These are phyloP conservation scores for Brachionus rubens DNA, from an alignment of 1,140 invertebrate genomes.

Conservation along the genomic window DNA sequence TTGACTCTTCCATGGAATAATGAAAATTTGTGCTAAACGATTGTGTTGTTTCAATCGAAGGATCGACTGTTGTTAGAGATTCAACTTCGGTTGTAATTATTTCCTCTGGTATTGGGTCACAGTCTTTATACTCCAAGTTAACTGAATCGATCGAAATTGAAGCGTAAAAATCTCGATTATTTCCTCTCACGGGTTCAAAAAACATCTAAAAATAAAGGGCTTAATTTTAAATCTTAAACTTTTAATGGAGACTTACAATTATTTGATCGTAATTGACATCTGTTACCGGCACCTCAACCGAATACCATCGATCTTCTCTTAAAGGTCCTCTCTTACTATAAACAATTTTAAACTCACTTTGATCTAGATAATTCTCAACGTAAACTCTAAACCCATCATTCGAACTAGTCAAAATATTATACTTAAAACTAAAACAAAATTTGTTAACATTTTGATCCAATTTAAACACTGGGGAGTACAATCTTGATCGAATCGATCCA, in stretches of 20 bases:
- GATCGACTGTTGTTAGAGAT: too few species aligned
- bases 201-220: not conserved
- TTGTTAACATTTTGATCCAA: not conserved
- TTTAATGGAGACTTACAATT: too few species aligned
- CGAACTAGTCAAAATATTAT: constrained; percentile 2
- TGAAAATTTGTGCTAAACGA: too few species aligned
- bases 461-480: constrained; percentile 28
- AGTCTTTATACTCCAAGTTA: not conserved
- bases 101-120: not conserved
- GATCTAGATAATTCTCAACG: constrained; percentile 23
- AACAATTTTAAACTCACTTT: not conserved
- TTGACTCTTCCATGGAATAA: too few species aligned
- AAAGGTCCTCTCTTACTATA: constrained; percentile 25
- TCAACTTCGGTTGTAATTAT: too few species aligned
- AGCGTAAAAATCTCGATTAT: not conserved
- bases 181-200: constrained; percentile 15
- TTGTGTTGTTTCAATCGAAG: too few species aligned
- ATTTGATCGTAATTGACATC: constrained; percentile 16
- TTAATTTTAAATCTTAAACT: too few species aligned
- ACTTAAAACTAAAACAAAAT: constrained; percentile 34
- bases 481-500: not conserved
- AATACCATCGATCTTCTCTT: constrained; percentile 10
- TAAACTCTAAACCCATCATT: constrained; percentile 17
- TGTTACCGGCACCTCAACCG: not conserved
- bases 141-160: constrained; percentile 27